Base-by-base conservation (phyloP, 2,888 invertebrate species). In the Eudemis profundana region DNA sequence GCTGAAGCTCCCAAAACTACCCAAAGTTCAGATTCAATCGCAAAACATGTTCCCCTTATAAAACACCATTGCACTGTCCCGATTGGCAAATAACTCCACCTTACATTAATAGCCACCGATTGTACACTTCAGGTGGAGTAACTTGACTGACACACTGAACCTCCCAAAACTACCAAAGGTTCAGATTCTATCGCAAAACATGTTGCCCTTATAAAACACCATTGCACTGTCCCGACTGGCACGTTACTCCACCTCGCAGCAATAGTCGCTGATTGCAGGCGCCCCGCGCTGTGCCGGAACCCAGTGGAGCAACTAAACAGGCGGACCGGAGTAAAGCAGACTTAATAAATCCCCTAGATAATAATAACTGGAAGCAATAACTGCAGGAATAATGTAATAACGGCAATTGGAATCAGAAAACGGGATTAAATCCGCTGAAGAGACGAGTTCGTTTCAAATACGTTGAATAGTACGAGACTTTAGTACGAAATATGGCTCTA, bases 251-350 rank as follows among this genome's bases (percentile, higher is more conserved):
- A 63, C 56, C 49, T 56, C 47, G 38, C 56, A 49, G 63, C 63
- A 63, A 63, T 63, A 63, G 63, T 40, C 40, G 40, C 63, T 63
- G 63, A 63, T 63, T 63, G 63, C 56, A 56, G 62, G 21, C 63
- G 40, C 40, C 49, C 21, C 23, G 44, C 51, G 56, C 47, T 49
- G 33, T 21, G 47, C 21, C 49, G 49, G 63, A 40, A 56, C 56
- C 42, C 40, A 1, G 49, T 56, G 47, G 63, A 63, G 63, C 40
- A 19, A 42, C 63, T 33, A 40, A 14, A 19, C 40, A 27, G 56
- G 49, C 63, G 63, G 63, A 1, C 5, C 54, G 5, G 15, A 3
- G 4, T 19, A 3, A 47, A 47, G 46, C 21, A 2, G n/a, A n/a
- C 5, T 33, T 33, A 46, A 44, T 21, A 44, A 21, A 44, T 44